A percentile compares a stretch with the other conserved stretches of the same genome.
Evolutionary conservation across 1,140 invertebrate species (phyloP).

Genomic region (Rhizoglyphus robini): DNA sequence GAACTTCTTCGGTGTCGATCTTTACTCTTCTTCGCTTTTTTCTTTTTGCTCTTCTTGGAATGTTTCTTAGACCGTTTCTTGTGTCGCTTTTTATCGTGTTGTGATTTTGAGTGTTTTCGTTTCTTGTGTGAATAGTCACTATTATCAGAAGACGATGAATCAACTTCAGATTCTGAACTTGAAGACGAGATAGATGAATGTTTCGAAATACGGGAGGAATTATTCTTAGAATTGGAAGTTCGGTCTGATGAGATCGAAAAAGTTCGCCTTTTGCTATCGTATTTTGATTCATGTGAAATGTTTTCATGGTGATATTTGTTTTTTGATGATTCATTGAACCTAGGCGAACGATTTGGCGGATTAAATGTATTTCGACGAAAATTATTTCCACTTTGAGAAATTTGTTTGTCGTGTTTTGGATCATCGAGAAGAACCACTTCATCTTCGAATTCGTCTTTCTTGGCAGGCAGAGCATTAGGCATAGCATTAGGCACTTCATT

Average conservation of each 20-base stretch:
- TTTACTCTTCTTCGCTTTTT: slow-evolving; percentile 26
- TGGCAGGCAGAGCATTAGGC: no score
- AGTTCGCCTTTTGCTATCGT: background rate
- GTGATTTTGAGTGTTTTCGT: background rate
- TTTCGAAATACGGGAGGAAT: background rate
- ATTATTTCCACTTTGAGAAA: background rate
- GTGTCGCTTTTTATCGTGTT: background rate
- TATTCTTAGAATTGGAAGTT: background rate
- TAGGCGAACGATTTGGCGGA: no score
- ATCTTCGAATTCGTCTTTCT: background rate
- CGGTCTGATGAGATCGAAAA: background rate
- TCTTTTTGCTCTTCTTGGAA: background rate
- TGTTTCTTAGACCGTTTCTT: background rate
- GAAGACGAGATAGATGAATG: background rate
- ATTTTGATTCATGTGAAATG: background rate
- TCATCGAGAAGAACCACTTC: background rate
- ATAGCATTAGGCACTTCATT: background rate
- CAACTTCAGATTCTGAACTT: background rate
- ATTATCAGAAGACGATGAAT: background rate
- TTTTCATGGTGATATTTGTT: background rate
- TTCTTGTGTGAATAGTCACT: background rate
- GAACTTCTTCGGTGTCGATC: slow-evolving; percentile 27
- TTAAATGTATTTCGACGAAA: background rate
- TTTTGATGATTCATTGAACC: background rate
- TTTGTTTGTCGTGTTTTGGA: background rate